Percentiles rank a stretch among this genome's conserved stretches.
Evolutionary conservation across 2,797 vertebrate genomes (phyloP).

Genomic region (Carcharodon carcharias): DNA sequence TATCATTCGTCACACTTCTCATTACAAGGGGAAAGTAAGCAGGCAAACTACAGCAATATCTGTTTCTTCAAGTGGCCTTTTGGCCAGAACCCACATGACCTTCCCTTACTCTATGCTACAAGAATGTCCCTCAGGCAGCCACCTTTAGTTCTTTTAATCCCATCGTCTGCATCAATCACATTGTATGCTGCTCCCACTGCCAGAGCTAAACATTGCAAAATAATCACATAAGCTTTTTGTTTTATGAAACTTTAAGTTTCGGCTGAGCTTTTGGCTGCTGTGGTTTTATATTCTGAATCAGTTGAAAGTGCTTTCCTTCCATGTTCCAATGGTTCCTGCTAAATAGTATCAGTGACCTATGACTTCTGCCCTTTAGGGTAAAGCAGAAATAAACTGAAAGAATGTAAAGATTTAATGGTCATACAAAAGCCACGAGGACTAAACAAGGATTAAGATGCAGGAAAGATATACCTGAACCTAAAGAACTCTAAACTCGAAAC

Average conservation of each 20-base stretch:
- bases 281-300: neutral
- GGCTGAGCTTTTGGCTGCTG: neutral
- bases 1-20: constrained; percentile 16
- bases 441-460: neutral
- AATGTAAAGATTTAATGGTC: neutral
- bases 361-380: neutral
- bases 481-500: too few relatives aligned
- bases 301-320: neutral
- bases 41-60: constrained; percentile 9
- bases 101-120: constrained; percentile 6
- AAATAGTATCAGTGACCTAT: neutral
- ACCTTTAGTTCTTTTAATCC: constrained; percentile 30
- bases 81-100: constrained; percentile 8
- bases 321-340: neutral
- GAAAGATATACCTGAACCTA: neutral
- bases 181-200: neutral
- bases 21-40: neutral
- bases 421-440: neutral
- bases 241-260: constrained; percentile 11
- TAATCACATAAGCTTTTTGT: neutral
- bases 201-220: neutral
- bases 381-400: neutral
- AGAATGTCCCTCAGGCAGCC: constrained; percentile 31
- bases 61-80: constrained; percentile 11
- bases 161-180: constrained; percentile 3